Base-by-base conservation (phyloP, 23 tunicate species). In the Ciona savignyi region DNA sequence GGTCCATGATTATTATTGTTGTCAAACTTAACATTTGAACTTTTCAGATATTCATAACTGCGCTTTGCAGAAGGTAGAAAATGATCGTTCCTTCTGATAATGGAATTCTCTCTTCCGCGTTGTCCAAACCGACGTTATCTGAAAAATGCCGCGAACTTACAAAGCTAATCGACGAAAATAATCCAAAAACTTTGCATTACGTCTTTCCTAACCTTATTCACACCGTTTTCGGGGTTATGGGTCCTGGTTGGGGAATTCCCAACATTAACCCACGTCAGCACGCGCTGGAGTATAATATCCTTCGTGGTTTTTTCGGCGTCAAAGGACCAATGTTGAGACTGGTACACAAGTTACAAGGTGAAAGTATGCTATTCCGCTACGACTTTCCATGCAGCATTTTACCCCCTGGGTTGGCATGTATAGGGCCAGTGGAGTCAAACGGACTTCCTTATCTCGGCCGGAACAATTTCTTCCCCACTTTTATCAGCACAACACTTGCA, bases 251-350 rank as follows among this genome's bases (percentile, higher is more conserved):
- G 97, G 77, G 89, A 21, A 35, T 77, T 4, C 74, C 33, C 2
- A 29, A 63, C 3, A 61, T 71, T 2, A 84, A 74, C 32, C 73
- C 82, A 1, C 76, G 75, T 15, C 82, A 32, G 2, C 66, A 63
- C 3, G 6, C 80, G 3, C 30, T 70, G 9, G 98, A 93, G 29
- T 81, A 11, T 66, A 29, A 49, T n/a, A 2, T 30, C 24, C 32
- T 93, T 31, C 75, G 33, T 33, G 78, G 77, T 51, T 93, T 93
- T 73, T 66, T 93, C 25, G 78, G 93, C 24, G 61, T 62, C 32
- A 33, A 83, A 20, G 98, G 98, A 6, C 70, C 98, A 4, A 70
- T 93, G 75, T 78, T 93, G 62, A 78, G 75, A 20, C 29, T 86
- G 63, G 68, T 93, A 2, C 66, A 81, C 20, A 81, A 71, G 31